Conservation (phyloP, 2,113 vertebrate genomes). For the Boulengeromyrus knoepffleri region DNA sequence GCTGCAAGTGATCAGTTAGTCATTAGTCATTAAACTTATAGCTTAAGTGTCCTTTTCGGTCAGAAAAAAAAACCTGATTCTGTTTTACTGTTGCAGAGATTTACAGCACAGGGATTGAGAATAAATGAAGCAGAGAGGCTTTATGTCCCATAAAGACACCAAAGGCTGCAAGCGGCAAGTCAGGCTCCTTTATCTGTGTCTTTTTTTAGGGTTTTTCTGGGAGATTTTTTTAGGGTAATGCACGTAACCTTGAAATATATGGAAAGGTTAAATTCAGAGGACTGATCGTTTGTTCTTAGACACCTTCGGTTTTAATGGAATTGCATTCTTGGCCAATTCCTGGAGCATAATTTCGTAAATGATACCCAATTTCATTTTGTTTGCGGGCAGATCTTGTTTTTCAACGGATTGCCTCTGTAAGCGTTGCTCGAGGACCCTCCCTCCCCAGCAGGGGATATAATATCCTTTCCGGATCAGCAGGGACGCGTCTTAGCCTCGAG, state of each 20-base stretch:
- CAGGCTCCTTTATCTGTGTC: background rate
- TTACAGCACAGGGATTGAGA: background rate
- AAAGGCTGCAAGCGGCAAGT: background rate
- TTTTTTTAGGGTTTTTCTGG: background rate
- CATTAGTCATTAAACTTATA: background rate
- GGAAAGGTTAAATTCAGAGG: background rate
- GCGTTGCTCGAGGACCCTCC: background rate
- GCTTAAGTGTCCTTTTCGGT: background rate
- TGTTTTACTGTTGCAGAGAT: background rate
- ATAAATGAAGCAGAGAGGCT: background rate
- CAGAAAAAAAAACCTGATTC: background rate
- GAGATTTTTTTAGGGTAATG: background rate
- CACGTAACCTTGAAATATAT: background rate
- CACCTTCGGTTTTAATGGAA: background rate
- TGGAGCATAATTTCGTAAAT: background rate
- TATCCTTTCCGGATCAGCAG: background rate
- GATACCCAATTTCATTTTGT: background rate
- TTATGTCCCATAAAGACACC: background rate
- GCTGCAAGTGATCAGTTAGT: background rate
- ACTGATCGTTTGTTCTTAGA: background rate
- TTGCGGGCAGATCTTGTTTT: background rate
- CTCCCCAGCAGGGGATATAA: background rate
- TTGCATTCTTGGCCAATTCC: background rate
- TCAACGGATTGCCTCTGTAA: background rate
- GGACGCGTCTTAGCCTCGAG: background rate